These are phyloP conservation scores for Gnathonemus longibarbis DNA, from an alignment of 2,113 vertebrate species.

Conservation along the genomic window DNA sequence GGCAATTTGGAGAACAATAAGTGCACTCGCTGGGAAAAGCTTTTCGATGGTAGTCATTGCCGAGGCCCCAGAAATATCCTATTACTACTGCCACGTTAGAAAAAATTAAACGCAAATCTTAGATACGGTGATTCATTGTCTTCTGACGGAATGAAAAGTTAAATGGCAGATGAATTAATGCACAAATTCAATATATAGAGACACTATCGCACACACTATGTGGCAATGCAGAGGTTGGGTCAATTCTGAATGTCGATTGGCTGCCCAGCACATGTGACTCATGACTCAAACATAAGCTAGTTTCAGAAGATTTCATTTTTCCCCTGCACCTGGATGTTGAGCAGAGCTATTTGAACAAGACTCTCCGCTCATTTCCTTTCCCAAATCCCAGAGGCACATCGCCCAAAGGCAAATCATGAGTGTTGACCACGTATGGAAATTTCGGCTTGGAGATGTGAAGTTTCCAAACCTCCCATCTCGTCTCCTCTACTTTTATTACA, in stretches of 20 bases:
- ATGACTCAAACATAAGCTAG: neutral
- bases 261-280: neutral
- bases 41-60: neutral
- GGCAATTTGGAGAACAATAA: neutral
- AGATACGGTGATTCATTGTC: neutral
- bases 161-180: neutral
- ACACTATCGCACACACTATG: neutral
- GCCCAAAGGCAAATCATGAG: neutral
- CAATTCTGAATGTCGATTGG: neutral
- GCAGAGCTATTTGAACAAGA: neutral
- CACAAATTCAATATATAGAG: neutral
- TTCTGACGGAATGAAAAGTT: neutral
- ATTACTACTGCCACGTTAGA: neutral
- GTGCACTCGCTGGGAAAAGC: neutral
- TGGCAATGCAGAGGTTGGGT: neutral
- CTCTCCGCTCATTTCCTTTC: neutral
- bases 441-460: conserved; percentile 19
- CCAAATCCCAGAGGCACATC: neutral
- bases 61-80: neutral
- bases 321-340: neutral
- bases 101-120: neutral
- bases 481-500: neutral
- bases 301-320: neutral
- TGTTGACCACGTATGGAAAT: conserved; percentile 22
- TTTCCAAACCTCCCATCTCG: conserved; percentile 3